phyloP scores from a whole-genome alignment of 2,797 vertebrate genomes.

The Tragopan temminckii region DNA sequence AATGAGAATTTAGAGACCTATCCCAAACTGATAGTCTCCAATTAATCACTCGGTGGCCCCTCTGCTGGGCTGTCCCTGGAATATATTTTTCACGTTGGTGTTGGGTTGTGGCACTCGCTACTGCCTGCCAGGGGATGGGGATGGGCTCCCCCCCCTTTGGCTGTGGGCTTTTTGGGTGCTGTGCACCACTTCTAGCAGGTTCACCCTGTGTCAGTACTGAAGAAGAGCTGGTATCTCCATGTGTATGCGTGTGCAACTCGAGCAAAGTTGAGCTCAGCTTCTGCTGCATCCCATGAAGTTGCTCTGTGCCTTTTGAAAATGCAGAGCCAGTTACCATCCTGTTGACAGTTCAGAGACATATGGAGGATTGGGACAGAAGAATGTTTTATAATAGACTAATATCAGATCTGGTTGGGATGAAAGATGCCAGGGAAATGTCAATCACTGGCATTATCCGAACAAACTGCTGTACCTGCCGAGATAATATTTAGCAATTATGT shows the following conservation, averaged over 20 bases:
- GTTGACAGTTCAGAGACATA: constrained; percentile 52
- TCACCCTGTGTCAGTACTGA: rapidly evolving
- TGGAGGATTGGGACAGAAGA: constrained; percentile 36
- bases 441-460: constrained; percentile 63
- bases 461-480: constrained; percentile 67
- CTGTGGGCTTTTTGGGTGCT: neutral
- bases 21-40: constrained; percentile 75
- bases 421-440: constrained; percentile 66
- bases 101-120: neutral
- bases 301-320: neutral
- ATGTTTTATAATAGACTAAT: constrained; percentile 49
- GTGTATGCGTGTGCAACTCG: rapidly evolving
- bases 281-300: rapidly evolving
- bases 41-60: constrained; percentile 77
- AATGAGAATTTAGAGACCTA: constrained; percentile 83
- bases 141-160: neutral
- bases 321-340: neutral
- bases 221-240: rapidly evolving
- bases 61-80: constrained; percentile 4
- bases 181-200: neutral
- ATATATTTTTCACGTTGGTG: neutral
- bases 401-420: constrained; percentile 38
- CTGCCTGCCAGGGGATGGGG: neutral
- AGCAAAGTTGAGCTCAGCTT: neutral
- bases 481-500: constrained; percentile 75